Base-by-base conservation (phyloP, 1,140 invertebrate species). In the Drosophila busckii region DNA sequence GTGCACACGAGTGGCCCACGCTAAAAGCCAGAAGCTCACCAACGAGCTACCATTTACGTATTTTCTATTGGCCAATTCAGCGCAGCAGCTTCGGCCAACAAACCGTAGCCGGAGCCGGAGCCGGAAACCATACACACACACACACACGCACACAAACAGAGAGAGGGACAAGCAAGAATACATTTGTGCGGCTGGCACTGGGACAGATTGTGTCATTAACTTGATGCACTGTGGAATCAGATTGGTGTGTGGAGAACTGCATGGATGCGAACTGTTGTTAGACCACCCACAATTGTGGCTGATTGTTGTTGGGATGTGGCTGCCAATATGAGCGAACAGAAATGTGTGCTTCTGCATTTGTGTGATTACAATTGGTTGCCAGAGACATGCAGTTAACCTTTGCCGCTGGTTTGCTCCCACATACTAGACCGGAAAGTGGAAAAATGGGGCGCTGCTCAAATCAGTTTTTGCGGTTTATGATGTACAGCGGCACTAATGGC, bases 51-150 rank as follows among this genome's bases (percentile, higher is more conserved):
- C 25, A 46, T 20, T 34, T 68, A 60, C 54, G 52, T 70, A 64
- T 64, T 71, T 76, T 66, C 73, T 69, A 85, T 85, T 76, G 70
- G 63, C 82, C 82, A 85, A 85, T 85, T 85, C 55, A 85, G 53
- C 48, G 52, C 82, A 85, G 82, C 60, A 65, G 69, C 70, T 76
- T 83, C 78, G n/a, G n/a, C n/a, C n/a, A n/a, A n/a, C n/a, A 71
- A 71, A 61, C 71, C 54, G 55, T 5, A 23, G 16, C 17, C 8
- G 10, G n/a, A 31, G 13, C 35, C 20, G 26, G 13, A 16, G 28
- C 9, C 52, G 37, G 42, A 63, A 63, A 16, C 29, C 17, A 15
- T 38, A 32, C 22, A 23, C 37, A 44, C 28, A 31, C 32, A 25
- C 41, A 34, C 40, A 44, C 42, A 17, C 4, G 13, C 59, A 42